A percentile compares a stretch with the other conserved stretches of the same genome.
These are phyloP conservation scores for Pammene aurita DNA, from an alignment of 2,888 invertebrate genomes.

Conservation along the genomic window DNA sequence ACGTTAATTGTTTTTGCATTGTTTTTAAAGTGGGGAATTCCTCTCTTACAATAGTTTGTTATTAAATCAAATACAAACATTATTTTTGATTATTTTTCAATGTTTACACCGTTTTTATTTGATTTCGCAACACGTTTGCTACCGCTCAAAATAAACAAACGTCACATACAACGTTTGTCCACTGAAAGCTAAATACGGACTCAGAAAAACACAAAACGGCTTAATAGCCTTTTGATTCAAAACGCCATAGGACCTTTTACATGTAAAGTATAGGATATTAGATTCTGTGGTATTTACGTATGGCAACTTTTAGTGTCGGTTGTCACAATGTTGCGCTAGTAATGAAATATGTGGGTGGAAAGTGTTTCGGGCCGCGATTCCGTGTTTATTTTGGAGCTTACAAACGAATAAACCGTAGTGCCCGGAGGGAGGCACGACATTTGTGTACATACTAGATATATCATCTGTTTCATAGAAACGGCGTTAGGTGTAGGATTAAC, in stretches of 20 bases:
- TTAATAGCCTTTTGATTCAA: not conserved
- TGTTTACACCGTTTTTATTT: too few species aligned
- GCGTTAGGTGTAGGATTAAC: too few species aligned
- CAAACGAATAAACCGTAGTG: not conserved
- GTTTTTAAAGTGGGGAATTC: too few species aligned
- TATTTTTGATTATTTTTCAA: too few species aligned
- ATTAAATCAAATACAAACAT: too few species aligned
- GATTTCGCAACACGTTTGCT: too few species aligned
- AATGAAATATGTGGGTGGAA: conserved; percentile 26
- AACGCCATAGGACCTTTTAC: not conserved
- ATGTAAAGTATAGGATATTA: not conserved
- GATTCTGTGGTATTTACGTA: conserved; percentile 18
- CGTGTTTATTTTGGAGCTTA: conserved; percentile 18
- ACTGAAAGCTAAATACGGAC: not conserved
- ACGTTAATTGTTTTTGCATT: too few species aligned
- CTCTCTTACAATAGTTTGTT: too few species aligned
- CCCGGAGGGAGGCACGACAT: not conserved
- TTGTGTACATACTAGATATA: not conserved
- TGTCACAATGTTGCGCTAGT: conserved; percentile 13
- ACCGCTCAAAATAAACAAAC: too few species aligned
- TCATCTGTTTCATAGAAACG: not conserved
- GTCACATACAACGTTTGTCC: not conserved
- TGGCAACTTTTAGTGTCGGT: conserved; percentile 13
- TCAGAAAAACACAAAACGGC: not conserved
- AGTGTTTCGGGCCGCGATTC: conserved; percentile 13